A percentile compares a stretch with the other conserved stretches of the same genome.
Conservation (phyloP, 2,888 invertebrate genomes). For the Subacronicta megacephala region DNA sequence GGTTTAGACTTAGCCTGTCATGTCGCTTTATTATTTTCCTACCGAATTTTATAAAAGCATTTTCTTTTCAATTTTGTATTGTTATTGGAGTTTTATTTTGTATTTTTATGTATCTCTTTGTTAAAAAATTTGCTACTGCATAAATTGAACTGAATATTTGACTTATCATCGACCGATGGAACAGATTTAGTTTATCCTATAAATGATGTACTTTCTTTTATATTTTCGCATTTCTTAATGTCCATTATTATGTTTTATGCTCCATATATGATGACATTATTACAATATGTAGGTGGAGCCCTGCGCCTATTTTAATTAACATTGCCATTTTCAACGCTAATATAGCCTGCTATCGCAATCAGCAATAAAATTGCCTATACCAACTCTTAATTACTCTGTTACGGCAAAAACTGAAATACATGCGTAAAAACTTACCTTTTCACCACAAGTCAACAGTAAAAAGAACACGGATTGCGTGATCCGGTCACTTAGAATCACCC, state of each 20-base stretch:
- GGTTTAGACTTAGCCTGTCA: conserved; percentile 59
- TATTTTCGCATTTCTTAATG: not conserved
- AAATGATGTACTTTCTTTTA: not conserved
- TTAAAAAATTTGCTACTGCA: conserved; percentile 16
- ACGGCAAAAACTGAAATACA: conserved; percentile 16
- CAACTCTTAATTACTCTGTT: conserved; percentile 16
- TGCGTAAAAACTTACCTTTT: conserved; percentile 38
- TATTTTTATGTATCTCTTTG: conserved; percentile 29
- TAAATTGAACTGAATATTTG: conserved; percentile 19
- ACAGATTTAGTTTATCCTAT: too few species aligned
- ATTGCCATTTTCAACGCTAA: conserved; percentile 6
- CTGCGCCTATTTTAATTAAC: conserved; percentile 5
- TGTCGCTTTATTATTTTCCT: conserved; percentile 56
- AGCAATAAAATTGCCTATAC: conserved; percentile 28
- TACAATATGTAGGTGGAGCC: not conserved
- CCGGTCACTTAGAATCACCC: conserved; percentile 56
- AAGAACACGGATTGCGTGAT: conserved; percentile 61
- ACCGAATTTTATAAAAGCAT: conserved; percentile 46
- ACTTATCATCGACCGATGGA: conserved; percentile 2
- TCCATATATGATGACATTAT: not conserved
- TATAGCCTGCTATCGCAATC: conserved; percentile 8
- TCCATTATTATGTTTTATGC: not conserved
- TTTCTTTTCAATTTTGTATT: conserved; percentile 57
- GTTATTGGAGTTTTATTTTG: conserved; percentile 34
- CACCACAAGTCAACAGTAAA: conserved; percentile 32